Conservation (phyloP, 2,797 vertebrate genomes). For the Helostoma temminkii region DNA sequence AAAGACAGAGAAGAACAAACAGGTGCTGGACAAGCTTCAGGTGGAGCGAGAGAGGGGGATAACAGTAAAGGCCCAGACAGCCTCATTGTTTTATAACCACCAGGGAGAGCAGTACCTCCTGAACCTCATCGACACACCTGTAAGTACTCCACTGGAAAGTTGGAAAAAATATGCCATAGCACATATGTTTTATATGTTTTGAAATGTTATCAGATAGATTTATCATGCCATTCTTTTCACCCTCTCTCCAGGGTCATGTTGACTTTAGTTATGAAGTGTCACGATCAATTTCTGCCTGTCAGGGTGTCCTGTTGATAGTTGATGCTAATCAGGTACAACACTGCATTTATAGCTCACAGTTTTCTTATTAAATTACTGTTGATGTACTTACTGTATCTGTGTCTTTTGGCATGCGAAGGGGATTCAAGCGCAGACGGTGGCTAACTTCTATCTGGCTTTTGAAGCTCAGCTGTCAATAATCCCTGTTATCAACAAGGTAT, state of each 20-base stretch:
- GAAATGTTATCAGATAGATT: no score
- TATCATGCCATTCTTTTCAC: background rate
- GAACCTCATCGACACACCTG: conserved; percentile 98
- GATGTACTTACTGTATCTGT: background rate
- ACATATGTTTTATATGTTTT: background rate
- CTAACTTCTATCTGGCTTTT: conserved; percentile 98
- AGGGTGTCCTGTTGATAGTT: conserved; percentile 95
- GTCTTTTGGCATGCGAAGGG: conserved; percentile 82
- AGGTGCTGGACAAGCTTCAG: conserved; percentile 97
- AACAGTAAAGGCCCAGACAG: conserved; percentile 98
- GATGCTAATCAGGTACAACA: conserved; percentile 95
- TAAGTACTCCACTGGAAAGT: conserved; percentile 70
- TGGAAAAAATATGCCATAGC: background rate
- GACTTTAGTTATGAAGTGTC: conserved; percentile 99
- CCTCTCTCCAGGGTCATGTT: conserved; percentile 91
- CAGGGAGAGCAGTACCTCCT: conserved; percentile 90
- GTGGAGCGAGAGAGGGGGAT: conserved; percentile 98
- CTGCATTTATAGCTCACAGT: background rate
- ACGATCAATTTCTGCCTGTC: conserved; percentile 94
- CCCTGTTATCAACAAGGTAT: conserved; percentile 98
- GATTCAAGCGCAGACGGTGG: conserved; percentile 97
- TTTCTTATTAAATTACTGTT: background rate
- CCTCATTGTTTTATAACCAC: conserved; percentile 90
- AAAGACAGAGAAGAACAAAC: conserved; percentile 91
- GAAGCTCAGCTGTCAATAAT: conserved; percentile 96